Base-by-base conservation (phyloP, 1,140 invertebrate species). In the Phymorhynchus buccinoides region DNA sequence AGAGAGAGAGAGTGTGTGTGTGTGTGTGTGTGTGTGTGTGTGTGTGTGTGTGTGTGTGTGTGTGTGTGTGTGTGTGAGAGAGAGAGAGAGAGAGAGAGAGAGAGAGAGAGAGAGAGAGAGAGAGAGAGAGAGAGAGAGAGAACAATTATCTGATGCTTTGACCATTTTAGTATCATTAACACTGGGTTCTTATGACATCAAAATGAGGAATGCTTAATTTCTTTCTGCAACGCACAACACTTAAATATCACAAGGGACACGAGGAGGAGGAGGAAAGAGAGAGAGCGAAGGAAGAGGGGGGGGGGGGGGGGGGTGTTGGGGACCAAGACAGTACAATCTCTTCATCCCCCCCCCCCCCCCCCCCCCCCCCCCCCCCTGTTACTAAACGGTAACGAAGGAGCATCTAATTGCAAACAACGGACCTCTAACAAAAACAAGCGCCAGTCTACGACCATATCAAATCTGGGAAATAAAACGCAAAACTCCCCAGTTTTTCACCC, bases 241-340 rank as follows among this genome's bases (percentile, higher is more conserved):
- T 18, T 18, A 48, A 48, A 9, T 48, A 48, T 48, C 44, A 9
- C 7, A 9, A 18, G 18, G 6, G 44, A 18, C 18, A 27, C 9
- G 68, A 73, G 68, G 30, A 32, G 30, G 68, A 73, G 68, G 18
- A 32, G 35, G 68, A 73, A 32, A 35, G 68, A 73, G 68, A 73
- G 68, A 73, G 68, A 73, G 68, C 32, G 68, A 73, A 32, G 35
- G 68, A 73, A 18, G 18, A 18, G 3, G n/a, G 4, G 32, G 12
- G 68, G 4, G 68, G 12, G 68, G n/a, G 68, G 12, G n/a, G 7
- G 62, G 4, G n/a, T 22, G 62, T 27, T 4, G 22, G 16, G n/a
- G 16, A 66, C 9, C 9, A 27, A 66, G n/a, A 30, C 9, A 66
- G n/a, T 9, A 48, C 7, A 48, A 18, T 62, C 56, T 62, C 18